phyloP scores from a whole-genome alignment of 2,797 vertebrate species.

The Trachurus trachurus region DNA sequence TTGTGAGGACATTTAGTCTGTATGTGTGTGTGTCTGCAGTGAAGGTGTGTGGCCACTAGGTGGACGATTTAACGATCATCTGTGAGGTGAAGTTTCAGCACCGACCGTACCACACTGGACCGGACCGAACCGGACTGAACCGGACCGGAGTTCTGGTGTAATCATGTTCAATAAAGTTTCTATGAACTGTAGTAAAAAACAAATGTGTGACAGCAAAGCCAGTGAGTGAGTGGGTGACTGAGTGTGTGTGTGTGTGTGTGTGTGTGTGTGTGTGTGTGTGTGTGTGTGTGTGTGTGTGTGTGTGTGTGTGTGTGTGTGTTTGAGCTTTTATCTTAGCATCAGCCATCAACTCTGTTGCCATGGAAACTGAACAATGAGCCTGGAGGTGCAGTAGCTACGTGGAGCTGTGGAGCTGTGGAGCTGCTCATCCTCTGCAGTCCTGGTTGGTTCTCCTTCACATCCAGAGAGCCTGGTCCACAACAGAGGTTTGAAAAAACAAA shows the following conservation, averaged over 20 bases:
- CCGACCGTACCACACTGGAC: no score
- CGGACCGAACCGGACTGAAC: no score
- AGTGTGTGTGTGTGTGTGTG: no score
- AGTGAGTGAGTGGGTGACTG: no score
- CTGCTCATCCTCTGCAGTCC: neutral
- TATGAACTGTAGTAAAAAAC: no score
- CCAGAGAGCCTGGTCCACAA: neutral
- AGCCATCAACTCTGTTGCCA: constrained; percentile 55
- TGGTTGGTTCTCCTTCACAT: neutral
- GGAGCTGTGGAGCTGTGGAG: neutral
- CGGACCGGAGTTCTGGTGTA: no score
- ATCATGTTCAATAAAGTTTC: no score
- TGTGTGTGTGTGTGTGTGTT: neutral
- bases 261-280: no score
- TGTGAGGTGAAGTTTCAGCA: no score
- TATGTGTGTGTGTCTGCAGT: neutral
- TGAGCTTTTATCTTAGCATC: constrained; percentile 46
- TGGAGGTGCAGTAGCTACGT: constrained; percentile 32
- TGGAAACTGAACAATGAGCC: constrained; percentile 69
- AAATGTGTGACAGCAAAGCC: no score
- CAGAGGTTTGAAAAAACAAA: neutral
- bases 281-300: no score
- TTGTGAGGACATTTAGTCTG: neutral
- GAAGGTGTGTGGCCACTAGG: neutral
- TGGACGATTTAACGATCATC: neutral